These are phyloP conservation scores for Drosophila helvetica DNA, from an alignment of 2,888 invertebrate species.

Conservation along the genomic window DNA sequence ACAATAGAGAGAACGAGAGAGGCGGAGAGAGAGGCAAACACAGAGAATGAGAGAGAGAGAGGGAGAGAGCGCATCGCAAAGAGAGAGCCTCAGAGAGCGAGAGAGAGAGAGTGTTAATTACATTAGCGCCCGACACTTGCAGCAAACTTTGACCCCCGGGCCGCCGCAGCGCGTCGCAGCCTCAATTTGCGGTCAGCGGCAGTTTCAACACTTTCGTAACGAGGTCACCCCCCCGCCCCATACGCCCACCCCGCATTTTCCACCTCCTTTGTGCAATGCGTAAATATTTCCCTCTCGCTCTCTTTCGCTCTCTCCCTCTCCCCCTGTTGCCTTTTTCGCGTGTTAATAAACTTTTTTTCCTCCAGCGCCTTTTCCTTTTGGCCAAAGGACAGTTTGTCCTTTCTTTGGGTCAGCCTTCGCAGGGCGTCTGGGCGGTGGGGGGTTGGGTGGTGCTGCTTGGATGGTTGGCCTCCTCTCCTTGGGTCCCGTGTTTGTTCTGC, in stretches of 20 bases:
- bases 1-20: background rate
- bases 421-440: background rate
- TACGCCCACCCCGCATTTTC: background rate
- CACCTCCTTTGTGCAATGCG: conserved; percentile 13
- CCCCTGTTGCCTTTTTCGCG: conserved; percentile 13
- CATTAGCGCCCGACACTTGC: conserved; percentile 52
- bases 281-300: conserved; percentile 32
- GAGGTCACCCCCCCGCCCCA: conserved; percentile 52
- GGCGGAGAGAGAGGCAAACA: conserved; percentile 1
- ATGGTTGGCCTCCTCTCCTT: background rate
- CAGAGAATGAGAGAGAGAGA: conserved; percentile 38
- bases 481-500: conserved; percentile 12
- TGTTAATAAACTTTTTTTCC: conserved; percentile 65
- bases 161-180: conserved; percentile 10
- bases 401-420: conserved; percentile 21
- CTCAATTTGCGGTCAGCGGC: conserved; percentile 59
- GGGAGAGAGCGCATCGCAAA: conserved; percentile 36
- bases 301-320: conserved; percentile 14
- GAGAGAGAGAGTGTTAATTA: conserved; percentile 65
- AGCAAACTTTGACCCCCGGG: conserved; percentile 61
- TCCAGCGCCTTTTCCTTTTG: conserved; percentile 5
- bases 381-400: conserved; percentile 17
- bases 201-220: conserved; percentile 67
- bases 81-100: conserved; percentile 50
- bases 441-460: too few species aligned